Base-by-base conservation (phyloP, 2,888 invertebrate genomes). In the Parnassius glacialis region DNA sequence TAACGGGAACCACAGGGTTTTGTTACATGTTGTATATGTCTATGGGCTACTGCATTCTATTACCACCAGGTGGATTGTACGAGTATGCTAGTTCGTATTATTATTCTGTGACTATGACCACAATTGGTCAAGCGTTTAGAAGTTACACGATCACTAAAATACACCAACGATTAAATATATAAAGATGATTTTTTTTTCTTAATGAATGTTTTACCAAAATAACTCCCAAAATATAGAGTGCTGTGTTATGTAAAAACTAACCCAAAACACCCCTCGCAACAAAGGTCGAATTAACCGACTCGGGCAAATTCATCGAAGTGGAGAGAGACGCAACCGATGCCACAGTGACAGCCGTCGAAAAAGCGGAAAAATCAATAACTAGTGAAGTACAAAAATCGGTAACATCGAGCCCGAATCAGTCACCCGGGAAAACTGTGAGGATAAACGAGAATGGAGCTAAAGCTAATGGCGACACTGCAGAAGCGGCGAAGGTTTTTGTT, bases 291-390 rank as follows among this genome's bases (percentile, higher is more conserved):
- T 71, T 92, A 77, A 92, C 91, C 52, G 86, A 88, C 71, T 85
- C 89, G 67, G 92, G 92, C 13, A 91, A 90, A 76, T 92, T 92
- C 85, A 88, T 92, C 78, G 92, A 92, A 81, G 85, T 92, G 57
- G 92, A 92, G 68, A 79, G 84, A 41, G 83, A 85, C 3, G 72
- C 72, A n/a, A 64, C 68, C 52, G 79, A 82, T 10, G 69, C 68
- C 42, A 63, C 65, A 64, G 64, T 57, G 7, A 57, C 41, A 41
- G 58, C 55, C 34, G 60, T 54, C 60, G 67, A 67, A 66, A 72
- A 66, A 75, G 74, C 67, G 67, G 72, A 64, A 71, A 65, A 69
- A 62, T 55, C 57, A 55, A 64, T 69, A 54, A 70, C 72, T 62
- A 77, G 70, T 43, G 72, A 70, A 60, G 67, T 66, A 20, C 73